Percentiles rank a stretch among this genome's conserved stretches.
phyloP scores from a whole-genome alignment of 2,113 vertebrate species.

The Beaufortia kweichowensis region DNA sequence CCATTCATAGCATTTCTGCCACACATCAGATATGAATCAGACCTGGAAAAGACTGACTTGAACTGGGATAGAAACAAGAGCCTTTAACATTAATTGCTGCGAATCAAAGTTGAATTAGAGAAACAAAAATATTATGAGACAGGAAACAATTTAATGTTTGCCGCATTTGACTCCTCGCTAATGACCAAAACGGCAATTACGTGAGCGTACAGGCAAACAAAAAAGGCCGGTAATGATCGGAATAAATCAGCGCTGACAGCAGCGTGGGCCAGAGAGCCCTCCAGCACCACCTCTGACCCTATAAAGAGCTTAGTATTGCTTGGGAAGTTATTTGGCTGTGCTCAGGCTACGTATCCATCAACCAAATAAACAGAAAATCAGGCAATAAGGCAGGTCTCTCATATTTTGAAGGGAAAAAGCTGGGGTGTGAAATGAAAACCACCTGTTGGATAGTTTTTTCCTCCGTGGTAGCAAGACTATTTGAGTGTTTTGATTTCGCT shows the following conservation, averaged over 20 bases:
- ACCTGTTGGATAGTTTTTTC: slow-evolving; percentile 48
- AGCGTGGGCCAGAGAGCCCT: slow-evolving; percentile 29
- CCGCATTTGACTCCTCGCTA: slow-evolving; percentile 21
- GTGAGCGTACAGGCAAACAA: slow-evolving; percentile 6
- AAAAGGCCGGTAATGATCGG: slow-evolving; percentile 15
- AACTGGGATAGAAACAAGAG: slow-evolving; percentile 12
- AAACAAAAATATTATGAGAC: slow-evolving; percentile 38
- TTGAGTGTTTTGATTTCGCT: slow-evolving; percentile 40
- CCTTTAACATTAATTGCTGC: not conserved
- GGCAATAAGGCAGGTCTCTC: slow-evolving; percentile 34
- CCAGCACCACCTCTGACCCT: slow-evolving; percentile 43
- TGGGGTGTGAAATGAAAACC: slow-evolving; percentile 50
- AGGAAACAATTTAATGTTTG: slow-evolving; percentile 44
- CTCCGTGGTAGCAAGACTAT: slow-evolving; percentile 19
- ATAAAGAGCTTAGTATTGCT: slow-evolving; percentile 47
- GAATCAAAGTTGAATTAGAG: slow-evolving; percentile 29
- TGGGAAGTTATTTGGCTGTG: slow-evolving; percentile 48
- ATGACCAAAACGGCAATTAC: slow-evolving; percentile 39
- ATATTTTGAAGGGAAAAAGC: slow-evolving; percentile 45
- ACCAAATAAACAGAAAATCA: slow-evolving; percentile 43
- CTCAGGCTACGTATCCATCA: slow-evolving; percentile 29
- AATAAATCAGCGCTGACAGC: slow-evolving; percentile 47
- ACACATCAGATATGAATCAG: not conserved
- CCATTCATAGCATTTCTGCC: not conserved
- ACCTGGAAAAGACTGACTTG: not conserved